These are phyloP conservation scores for Thelaira solivaga DNA, from an alignment of 2,888 invertebrate species.

Conservation along the genomic window DNA sequence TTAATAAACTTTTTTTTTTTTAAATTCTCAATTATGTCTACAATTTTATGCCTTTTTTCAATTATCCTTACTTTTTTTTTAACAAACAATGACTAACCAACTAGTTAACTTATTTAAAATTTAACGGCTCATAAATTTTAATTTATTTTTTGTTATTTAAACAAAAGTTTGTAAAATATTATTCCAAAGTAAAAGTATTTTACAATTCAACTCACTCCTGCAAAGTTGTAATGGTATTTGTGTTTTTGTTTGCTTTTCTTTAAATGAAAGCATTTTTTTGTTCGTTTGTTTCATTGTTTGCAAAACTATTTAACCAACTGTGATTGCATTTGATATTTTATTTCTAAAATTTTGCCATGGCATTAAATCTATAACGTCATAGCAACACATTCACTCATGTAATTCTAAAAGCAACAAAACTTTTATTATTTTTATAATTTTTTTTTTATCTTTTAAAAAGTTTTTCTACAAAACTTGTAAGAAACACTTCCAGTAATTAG, in stretches of 20 bases:
- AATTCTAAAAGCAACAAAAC: not conserved
- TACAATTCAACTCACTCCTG: not conserved
- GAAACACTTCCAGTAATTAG: slow-evolving; percentile 54
- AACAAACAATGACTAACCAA: too few species aligned
- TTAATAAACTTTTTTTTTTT: too few species aligned
- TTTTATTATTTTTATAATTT: not conserved
- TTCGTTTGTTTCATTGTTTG: not conserved
- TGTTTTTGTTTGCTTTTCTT: not conserved
- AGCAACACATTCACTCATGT: not conserved
- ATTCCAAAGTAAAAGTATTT: not conserved
- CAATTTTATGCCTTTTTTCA: too few species aligned
- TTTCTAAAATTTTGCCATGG: not conserved
- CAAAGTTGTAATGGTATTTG: not conserved
- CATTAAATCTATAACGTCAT: not conserved
- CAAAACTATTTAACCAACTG: not conserved
- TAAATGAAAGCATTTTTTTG: not conserved
- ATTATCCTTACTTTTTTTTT: too few species aligned
- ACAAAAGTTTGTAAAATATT: not conserved
- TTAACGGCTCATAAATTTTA: not conserved
- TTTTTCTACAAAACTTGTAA: not conserved
- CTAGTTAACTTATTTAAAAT: not conserved
- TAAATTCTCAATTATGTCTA: too few species aligned
- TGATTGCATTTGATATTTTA: not conserved
- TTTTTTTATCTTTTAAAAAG: not conserved
- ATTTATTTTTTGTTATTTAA: not conserved